A percentile compares a stretch with the other conserved stretches of the same genome.
Conservation (phyloP, 64 coral and sea anemone species). For the Acropora yongei region DNA sequence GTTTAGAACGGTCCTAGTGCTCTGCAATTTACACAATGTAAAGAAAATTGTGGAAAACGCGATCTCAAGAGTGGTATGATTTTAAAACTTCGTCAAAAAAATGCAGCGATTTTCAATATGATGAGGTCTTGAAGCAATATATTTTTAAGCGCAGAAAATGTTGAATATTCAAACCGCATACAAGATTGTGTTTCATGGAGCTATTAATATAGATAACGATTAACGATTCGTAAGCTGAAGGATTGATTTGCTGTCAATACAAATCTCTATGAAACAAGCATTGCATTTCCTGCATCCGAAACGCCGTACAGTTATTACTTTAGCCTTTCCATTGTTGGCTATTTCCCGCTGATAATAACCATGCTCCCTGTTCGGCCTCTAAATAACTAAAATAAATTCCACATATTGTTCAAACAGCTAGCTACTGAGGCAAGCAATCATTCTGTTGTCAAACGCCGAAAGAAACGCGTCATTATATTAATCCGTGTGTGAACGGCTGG, state of each 20-base stretch:
- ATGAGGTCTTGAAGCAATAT: background rate
- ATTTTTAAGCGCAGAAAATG: constrained; percentile 2
- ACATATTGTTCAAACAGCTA: constrained; percentile 14
- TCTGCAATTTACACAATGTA: background rate
- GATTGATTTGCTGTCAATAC: background rate
- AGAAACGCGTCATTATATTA: constrained; percentile 10
- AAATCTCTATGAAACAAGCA: constrained; percentile 6
- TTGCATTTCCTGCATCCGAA: background rate
- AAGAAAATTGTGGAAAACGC: background rate
- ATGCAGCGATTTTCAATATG: background rate
- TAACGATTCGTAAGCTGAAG: background rate
- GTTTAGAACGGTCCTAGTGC: background rate
- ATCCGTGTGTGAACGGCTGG: background rate
- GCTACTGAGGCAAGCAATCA: background rate
- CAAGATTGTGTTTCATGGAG: background rate
- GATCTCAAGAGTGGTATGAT: background rate
- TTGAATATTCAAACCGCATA: constrained; percentile 17
- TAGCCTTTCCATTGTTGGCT: background rate
- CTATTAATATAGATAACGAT: constrained; percentile 18
- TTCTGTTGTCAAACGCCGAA: constrained; percentile 19
- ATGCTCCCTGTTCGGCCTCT: background rate
- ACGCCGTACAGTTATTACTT: background rate
- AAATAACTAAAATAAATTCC: constrained; percentile 30
- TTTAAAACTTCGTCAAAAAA: background rate
- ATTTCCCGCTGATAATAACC: constrained; percentile 1